These are phyloP conservation scores for Leptonema lineaticorne DNA, from an alignment of 1,140 invertebrate species.

Conservation along the genomic window DNA sequence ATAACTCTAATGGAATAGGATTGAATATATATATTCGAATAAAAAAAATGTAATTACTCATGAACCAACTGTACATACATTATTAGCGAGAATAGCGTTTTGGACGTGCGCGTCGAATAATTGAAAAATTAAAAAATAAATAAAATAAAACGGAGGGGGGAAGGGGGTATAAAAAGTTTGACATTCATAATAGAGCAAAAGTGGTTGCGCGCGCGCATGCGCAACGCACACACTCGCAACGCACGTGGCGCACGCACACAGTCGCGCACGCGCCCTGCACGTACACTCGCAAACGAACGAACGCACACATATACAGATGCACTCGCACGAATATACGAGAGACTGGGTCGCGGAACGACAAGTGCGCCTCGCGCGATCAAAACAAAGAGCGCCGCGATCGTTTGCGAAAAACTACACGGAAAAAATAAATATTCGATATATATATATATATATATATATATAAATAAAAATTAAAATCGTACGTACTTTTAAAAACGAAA, in stretches of 20 bases:
- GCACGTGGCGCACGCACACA: conserved; percentile 5
- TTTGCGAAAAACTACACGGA: no score
- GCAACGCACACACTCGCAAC: conserved; percentile 2
- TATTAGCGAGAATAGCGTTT: no score
- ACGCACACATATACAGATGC: neutral
- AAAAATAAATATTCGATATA: neutral
- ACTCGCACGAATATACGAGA: neutral
- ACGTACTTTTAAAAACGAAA: no score
- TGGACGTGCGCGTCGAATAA: neutral
- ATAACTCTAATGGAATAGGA: no score
- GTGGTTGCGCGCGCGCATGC: neutral
- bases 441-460: neutral
- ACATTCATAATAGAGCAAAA: neutral
- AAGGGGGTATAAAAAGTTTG: neutral
- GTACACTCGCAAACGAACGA: neutral
- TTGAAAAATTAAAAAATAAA: neutral
- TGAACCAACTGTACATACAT: no score
- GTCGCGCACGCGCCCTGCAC: neutral
- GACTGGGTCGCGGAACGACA: neutral
- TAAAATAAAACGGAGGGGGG: neutral
- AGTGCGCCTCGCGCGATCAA: neutral
- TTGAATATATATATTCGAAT: no score
- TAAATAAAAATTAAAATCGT: no score
- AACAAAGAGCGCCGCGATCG: no score
- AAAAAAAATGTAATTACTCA: no score